phyloP scores from a whole-genome alignment of 2,797 vertebrate genomes.

The Pelochelys cantorii region DNA sequence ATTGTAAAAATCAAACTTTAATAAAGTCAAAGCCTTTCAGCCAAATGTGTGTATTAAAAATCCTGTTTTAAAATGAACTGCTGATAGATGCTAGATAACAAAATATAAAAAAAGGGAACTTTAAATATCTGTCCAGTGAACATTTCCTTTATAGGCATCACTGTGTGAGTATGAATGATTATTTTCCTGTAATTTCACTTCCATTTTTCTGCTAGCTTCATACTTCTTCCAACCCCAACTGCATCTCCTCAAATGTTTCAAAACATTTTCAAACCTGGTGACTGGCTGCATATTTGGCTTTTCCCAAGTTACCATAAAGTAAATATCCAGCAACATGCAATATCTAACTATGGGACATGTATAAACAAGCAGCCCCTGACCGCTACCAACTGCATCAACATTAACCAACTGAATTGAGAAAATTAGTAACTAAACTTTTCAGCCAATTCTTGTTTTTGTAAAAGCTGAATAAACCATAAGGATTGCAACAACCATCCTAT shows the following conservation, averaged over 20 bases:
- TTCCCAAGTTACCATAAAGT: background rate
- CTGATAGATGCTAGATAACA: no score
- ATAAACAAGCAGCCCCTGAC: background rate
- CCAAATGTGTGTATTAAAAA: background rate
- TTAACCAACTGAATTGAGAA: background rate
- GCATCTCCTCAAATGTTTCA: no score
- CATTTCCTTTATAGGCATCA: no score
- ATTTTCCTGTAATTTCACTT: no score
- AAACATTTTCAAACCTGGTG: no score
- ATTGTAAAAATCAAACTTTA: background rate
- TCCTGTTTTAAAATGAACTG: background rate
- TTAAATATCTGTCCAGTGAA: no score
- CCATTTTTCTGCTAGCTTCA: no score
- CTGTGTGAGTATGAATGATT: no score
- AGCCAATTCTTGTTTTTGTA: background rate
- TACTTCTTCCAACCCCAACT: no score
- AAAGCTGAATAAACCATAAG: fast-evolving
- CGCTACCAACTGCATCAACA: background rate
- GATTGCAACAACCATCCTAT: background rate
- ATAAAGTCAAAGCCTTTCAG: background rate
- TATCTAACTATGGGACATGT: background rate
- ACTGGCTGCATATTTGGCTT: background rate
- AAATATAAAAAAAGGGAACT: no score
- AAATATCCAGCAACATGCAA: background rate
- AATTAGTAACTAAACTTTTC: background rate